Base-by-base conservation (phyloP, 1,140 invertebrate genomes). In the Microplitis demolitor region DNA sequence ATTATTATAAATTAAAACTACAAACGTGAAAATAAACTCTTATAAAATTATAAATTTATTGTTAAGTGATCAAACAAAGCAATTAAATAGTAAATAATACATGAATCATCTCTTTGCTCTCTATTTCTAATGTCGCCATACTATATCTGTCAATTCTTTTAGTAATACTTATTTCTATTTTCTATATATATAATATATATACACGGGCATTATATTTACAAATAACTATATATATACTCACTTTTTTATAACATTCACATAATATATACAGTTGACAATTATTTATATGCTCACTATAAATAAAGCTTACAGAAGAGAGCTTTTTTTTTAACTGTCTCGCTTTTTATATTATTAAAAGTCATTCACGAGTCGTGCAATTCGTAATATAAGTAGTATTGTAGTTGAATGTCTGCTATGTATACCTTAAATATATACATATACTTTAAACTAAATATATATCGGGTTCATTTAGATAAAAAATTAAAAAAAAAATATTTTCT, bases 331-430 rank as follows among this genome's bases (percentile, higher is more conserved):
- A 72, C 58, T 67, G 71, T 72, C 54, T 72, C 54, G 71, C 63
- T 67, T 72, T 72, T 61, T 61, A 45, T 45, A 69, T 31, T 37
- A 60, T 39, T 69, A 58, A 58, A 56, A 37, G 16, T 45, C 37
- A 69, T 69, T 35, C 24, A 61, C 56, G 37, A 56, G 66, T 68
- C 33, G 31, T 72, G 70, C 70, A 72, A 72, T 53, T 66, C 70
- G 70, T 66, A 72, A 71, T 63, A 70, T 69, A 63, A 64, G 58
- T 69, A 69, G 58, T 11, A 62, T 35, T 63, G 71, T 72, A 72
- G 71, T 72, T 72, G 64, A 72, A 72, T 72, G 71, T 72, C 60
- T 67, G 64, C 71, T 72, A 66, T 72, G 71, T 72, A 66, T 31
- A 50, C 33, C 50, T 35, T 63, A 14, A 56, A 69, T 63, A 72